A percentile compares a stretch with the other conserved stretches of the same genome.
Evolutionary conservation across 1,140 invertebrate species (phyloP).

Genomic region (Schlechtendalia chinensis): DNA sequence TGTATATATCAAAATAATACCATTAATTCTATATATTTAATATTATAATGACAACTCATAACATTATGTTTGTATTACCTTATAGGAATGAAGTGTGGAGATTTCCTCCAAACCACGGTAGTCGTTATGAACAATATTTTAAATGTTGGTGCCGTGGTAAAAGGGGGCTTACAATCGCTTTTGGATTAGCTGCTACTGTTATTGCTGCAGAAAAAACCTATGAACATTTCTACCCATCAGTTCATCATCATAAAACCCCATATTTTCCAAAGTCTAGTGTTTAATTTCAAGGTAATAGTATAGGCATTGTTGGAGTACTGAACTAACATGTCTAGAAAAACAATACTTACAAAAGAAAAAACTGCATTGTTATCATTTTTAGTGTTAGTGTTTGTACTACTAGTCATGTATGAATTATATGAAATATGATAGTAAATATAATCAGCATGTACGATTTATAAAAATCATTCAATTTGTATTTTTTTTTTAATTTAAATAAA

Average conservation of each 20-base stretch:
- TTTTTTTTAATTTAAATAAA: no score
- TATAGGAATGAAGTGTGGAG: slow-evolving; percentile 78
- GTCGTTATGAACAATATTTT: slow-evolving; percentile 32
- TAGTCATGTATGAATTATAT: not conserved
- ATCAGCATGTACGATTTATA: not conserved
- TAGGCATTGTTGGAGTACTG: not conserved
- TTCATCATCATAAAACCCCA: slow-evolving; percentile 39
- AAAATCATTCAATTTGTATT: no score
- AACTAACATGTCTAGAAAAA: not conserved
- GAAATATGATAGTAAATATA: not conserved
- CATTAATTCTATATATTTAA: not conserved
- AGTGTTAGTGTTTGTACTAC: slow-evolving; percentile 15
- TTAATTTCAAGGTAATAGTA: not conserved
- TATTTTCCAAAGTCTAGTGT: slow-evolving; percentile 33
- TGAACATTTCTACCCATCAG: slow-evolving; percentile 20
- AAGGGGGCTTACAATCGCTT: slow-evolving; percentile 23
- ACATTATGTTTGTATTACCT: slow-evolving; percentile 50
- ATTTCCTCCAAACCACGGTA: slow-evolving; percentile 55
- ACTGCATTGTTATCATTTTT: not conserved
- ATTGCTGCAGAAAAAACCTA: slow-evolving; percentile 28
- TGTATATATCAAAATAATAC: not conserved
- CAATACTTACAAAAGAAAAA: not conserved
- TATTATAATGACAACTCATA: slow-evolving; percentile 24
- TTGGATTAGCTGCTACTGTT: slow-evolving; percentile 29
- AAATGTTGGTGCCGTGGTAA: slow-evolving; percentile 41